Evolutionary conservation across 2,888 invertebrate genomes (phyloP), one percentile per base, ranked within the genome.

Genomic region (Athetis lepigone): DNA sequence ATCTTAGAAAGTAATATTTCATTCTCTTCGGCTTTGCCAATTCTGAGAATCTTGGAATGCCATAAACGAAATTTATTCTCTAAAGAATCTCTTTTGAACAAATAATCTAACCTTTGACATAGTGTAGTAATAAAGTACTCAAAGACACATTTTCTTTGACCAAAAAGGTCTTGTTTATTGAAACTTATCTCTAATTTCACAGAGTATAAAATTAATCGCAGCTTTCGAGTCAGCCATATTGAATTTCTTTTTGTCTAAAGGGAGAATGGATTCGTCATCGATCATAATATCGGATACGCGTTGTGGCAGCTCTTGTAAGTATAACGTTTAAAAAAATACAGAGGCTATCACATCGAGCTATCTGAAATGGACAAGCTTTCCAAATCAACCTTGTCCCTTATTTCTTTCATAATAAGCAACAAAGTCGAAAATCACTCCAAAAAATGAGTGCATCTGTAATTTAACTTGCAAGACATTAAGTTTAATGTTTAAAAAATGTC

Each of bases 281-380:
- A 81, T 83, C 82, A 81, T 69, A 70, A 67, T 70, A 75, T 65
- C 70, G 65, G 73, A 71, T 71, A 70, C 68, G 68, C 64, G 58
- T 43, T 67, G 58, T 60, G 64, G 61, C 66, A 62, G 69, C n/a
- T n/a, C n/a, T n/a, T n/a, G n/a, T n/a, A n/a, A n/a, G n/a, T n/a
- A n/a, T n/a, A n/a, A n/a, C n/a, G n/a, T n/a, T n/a, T n/a, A n/a
- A n/a, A n/a, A n/a, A n/a, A n/a, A n/a, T n/a, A n/a, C n/a, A n/a
- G n/a, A n/a, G n/a, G n/a, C n/a, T n/a, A n/a, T n/a, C n/a, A n/a
- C n/a, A n/a, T n/a, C n/a, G n/a, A n/a, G n/a, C n/a, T n/a, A n/a
- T n/a, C n/a, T n/a, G n/a, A n/a, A n/a, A n/a, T n/a, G n/a, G n/a
- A n/a, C n/a, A n/a, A n/a, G n/a, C n/a, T n/a, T n/a, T n/a, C n/a